phyloP scores from a whole-genome alignment of 2,888 invertebrate species.

The Clostera curtula region DNA sequence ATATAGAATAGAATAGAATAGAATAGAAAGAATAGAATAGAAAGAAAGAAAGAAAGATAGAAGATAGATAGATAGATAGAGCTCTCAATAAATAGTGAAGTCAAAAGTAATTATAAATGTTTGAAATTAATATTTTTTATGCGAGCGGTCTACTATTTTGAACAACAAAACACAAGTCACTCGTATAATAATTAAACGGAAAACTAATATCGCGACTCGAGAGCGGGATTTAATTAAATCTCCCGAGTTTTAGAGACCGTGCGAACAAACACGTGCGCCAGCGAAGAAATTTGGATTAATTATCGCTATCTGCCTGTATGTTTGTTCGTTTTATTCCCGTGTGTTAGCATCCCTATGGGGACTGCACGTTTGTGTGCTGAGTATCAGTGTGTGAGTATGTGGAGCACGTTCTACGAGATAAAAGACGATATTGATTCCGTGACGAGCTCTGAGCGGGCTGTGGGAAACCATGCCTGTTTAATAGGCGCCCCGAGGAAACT shows the following conservation, averaged over 20 bases:
- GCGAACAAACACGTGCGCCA: constrained; percentile 44
- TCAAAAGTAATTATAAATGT: too few relatives aligned
- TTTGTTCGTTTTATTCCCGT: constrained; percentile 42
- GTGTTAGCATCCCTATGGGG: constrained; percentile 28
- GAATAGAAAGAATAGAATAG: too few relatives aligned
- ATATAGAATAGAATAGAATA: too few relatives aligned
- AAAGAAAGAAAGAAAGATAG: too few relatives aligned
- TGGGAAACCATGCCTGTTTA: constrained; percentile 70
- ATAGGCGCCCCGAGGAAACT: constrained; percentile 61
- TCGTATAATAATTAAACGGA: constrained; percentile 32
- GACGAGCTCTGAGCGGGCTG: constrained; percentile 64
- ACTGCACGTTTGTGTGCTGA: constrained; percentile 27
- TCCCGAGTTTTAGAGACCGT: constrained; percentile 42
- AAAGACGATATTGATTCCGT: constrained; percentile 74
- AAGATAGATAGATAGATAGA: too few relatives aligned
- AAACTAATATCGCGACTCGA: constrained; percentile 39
- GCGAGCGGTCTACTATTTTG: constrained; percentile 11
- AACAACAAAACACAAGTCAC: constrained; percentile 14
- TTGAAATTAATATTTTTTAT: constrained; percentile 1
- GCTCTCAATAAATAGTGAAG: not conserved
- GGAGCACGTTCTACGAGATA: constrained; percentile 70
- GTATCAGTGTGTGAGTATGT: constrained; percentile 42
- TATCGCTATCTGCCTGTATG: constrained; percentile 44
- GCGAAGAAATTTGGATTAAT: constrained; percentile 58
- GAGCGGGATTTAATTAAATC: constrained; percentile 50